Evolutionary conservation across 2,113 vertebrate genomes (phyloP).

Genomic region (Egretta garzetta): DNA sequence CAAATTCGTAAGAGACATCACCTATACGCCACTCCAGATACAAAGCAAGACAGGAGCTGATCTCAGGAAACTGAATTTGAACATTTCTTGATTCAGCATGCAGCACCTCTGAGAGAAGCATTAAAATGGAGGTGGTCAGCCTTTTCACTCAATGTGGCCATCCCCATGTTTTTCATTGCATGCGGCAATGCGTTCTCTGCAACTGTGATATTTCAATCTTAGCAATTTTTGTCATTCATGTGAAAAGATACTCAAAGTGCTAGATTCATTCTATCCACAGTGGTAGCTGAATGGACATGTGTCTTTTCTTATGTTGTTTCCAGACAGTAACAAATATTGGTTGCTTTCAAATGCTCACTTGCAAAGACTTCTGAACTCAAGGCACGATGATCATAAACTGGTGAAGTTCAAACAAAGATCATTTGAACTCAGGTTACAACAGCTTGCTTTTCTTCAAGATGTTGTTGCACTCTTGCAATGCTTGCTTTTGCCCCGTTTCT

Average conservation of each 20-base stretch:
- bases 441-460: not conserved
- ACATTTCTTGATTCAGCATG: not conserved
- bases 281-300: not conserved
- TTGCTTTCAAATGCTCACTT: not conserved
- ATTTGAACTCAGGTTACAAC: not conserved
- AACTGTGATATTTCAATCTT: not conserved
- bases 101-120: not conserved
- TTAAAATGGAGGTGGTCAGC: not conserved
- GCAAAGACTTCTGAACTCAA: not conserved
- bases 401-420: not conserved
- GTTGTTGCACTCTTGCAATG: not conserved
- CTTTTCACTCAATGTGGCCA: not conserved
- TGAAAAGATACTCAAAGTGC: not conserved
- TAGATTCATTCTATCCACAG: not conserved
- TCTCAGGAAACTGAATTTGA: not conserved
- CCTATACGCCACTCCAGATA: not conserved
- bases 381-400: not conserved
- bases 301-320: not conserved
- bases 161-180: not conserved
- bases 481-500: not conserved
- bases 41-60: not conserved
- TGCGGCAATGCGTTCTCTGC: rapidly evolving
- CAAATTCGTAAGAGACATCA: not conserved
- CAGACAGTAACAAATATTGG: not conserved
- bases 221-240: not conserved